A percentile compares a stretch with the other conserved stretches of the same genome.
These are phyloP conservation scores for Drosophila miranda DNA, from an alignment of 1,140 invertebrate genomes.

Conservation along the genomic window DNA sequence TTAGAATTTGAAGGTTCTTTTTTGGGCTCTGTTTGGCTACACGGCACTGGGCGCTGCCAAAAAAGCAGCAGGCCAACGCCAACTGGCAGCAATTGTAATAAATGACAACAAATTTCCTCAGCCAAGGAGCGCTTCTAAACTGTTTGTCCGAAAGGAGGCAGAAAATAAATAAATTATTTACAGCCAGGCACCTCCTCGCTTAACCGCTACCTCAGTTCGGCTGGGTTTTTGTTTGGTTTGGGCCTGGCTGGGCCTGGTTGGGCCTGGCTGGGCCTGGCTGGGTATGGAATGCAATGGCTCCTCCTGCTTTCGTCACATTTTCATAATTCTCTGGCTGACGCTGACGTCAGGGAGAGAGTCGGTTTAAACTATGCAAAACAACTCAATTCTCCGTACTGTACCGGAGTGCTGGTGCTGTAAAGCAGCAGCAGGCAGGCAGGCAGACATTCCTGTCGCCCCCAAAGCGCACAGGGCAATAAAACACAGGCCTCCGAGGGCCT, in stretches of 20 bases:
- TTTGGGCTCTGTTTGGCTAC: conserved; percentile 38
- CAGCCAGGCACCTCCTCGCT: conserved; percentile 27
- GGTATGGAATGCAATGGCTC: conserved; percentile 15
- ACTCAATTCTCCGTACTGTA: conserved; percentile 59
- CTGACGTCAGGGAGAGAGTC: conserved; percentile 46
- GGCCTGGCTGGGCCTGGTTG: neutral
- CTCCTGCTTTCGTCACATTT: conserved; percentile 47
- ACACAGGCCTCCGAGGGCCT: conserved; percentile 59
- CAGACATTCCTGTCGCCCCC: conserved; percentile 53
- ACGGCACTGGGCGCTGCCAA: conserved; percentile 49
- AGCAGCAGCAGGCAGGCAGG: conserved; percentile 64
- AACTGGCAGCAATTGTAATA: conserved; percentile 65
- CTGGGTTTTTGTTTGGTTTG: no score
- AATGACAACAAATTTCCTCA: conserved; percentile 72
- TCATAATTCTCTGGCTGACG: conserved; percentile 65
- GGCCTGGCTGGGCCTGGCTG: neutral
- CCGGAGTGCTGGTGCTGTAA: conserved; percentile 34
- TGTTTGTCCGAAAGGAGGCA: conserved; percentile 34
- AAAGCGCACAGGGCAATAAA: conserved; percentile 72
- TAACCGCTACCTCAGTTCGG: neutral
- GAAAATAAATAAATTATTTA: conserved; percentile 74
- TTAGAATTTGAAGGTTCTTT: conserved; percentile 65
- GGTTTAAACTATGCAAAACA: conserved; percentile 77
- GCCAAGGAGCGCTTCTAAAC: conserved; percentile 44
- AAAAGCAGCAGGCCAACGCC: conserved; percentile 63